Evolutionary conservation across 2,888 invertebrate genomes (phyloP).

Genomic region (Tinea semifulvella): DNA sequence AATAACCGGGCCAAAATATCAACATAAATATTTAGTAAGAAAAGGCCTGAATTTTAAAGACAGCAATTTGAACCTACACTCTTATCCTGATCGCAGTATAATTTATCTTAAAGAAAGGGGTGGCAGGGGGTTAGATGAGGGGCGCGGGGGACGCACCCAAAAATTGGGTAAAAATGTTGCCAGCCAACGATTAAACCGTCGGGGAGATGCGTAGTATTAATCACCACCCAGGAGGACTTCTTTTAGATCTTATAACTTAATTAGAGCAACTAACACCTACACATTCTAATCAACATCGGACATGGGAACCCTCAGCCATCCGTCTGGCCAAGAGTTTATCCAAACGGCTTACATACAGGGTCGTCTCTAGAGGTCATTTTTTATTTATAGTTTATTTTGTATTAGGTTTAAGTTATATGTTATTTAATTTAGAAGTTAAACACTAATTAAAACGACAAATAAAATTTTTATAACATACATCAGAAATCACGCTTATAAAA

Average conservation of each 20-base stretch:
- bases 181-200: constrained; percentile 65
- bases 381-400: too few species aligned
- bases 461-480: too few species aligned
- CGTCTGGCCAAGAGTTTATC: too few species aligned
- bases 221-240: constrained; percentile 60
- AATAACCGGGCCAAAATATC: constrained; percentile 24
- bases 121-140: constrained; percentile 36
- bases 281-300: not conserved
- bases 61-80: constrained; percentile 66
- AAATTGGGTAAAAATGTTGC: constrained; percentile 68
- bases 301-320: too few species aligned
- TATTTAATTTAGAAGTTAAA: too few species aligned
- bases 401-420: too few species aligned
- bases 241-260: constrained; percentile 43
- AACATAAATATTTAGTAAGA: constrained; percentile 53
- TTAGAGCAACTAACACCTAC: constrained; percentile 30
- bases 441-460: too few species aligned
- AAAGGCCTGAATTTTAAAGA: constrained; percentile 62
- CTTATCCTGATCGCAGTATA: constrained; percentile 65
- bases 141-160: constrained; percentile 39
- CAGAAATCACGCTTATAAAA: too few species aligned
- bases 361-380: too few species aligned
- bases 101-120: constrained; percentile 68
- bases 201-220: constrained; percentile 67
- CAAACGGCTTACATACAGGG: too few species aligned